phyloP scores from a whole-genome alignment of 2,888 invertebrate genomes.

The Lypha dubia region DNA sequence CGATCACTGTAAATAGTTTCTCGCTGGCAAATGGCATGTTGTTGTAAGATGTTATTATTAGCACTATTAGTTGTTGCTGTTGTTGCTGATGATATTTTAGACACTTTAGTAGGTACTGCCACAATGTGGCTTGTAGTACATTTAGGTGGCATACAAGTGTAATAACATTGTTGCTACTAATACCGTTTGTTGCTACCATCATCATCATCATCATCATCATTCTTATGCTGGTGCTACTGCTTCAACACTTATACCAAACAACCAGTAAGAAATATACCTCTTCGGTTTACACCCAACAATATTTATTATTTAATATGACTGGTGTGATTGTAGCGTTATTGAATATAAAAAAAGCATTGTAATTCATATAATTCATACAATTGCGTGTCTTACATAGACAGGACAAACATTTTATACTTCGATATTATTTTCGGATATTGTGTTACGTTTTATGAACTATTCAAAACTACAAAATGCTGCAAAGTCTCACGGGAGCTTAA shows the following conservation, averaged over 20 bases:
- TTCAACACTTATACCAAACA: neutral
- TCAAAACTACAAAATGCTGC: constrained; percentile 20
- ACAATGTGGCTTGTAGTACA: constrained; percentile 48
- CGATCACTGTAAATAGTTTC: constrained; percentile 37
- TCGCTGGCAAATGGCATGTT: constrained; percentile 13
- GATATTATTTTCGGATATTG: constrained; percentile 31
- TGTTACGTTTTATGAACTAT: constrained; percentile 28
- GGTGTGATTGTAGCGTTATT: constrained; percentile 7
- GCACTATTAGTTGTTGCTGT: constrained; percentile 40
- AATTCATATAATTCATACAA: constrained; percentile 39
- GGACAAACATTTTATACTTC: constrained; percentile 37
- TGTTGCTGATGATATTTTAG: constrained; percentile 67
- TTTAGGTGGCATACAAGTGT: constrained; percentile 63
- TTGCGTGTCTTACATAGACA: constrained; percentile 61
- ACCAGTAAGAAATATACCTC: neutral
- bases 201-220: constrained; percentile 18
- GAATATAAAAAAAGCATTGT: constrained; percentile 6
- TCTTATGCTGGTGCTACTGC: constrained; percentile 2
- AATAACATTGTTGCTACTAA: constrained; percentile 45
- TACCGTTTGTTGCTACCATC: constrained; percentile 52
- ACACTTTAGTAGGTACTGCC: constrained; percentile 68
- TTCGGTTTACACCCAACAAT: constrained; percentile 13
- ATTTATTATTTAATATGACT: constrained; percentile 58
- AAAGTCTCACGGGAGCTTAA: neutral
- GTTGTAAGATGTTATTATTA: constrained; percentile 54